Conservation (phyloP, 2,113 vertebrate species). For the Anguilla japonica region DNA sequence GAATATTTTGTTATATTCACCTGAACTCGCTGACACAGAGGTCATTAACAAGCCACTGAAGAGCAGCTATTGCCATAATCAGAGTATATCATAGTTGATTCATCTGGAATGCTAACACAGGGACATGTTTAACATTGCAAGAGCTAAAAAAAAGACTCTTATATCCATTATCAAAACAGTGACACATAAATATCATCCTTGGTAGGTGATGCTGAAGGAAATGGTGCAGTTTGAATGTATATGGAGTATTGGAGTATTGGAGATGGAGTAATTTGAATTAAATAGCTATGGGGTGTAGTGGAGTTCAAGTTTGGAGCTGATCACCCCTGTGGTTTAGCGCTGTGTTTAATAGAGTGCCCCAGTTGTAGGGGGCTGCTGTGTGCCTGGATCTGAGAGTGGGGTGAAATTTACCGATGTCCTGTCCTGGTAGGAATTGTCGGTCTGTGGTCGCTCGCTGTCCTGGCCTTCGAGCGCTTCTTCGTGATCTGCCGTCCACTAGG, state of each 20-base stretch:
- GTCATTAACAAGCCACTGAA: slow-evolving; percentile 48
- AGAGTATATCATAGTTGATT: slow-evolving; percentile 35
- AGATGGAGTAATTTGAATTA: no score
- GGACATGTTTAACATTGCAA: neutral
- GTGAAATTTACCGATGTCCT: neutral
- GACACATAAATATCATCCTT: neutral
- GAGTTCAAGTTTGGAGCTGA: no score
- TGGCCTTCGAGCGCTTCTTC: slow-evolving; percentile 82
- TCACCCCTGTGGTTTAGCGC: no score
- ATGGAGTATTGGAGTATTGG: no score
- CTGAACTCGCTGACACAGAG: no score
- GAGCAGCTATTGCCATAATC: slow-evolving; percentile 55
- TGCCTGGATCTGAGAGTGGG: neutral
- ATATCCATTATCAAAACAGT: neutral
- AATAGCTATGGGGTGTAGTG: no score
- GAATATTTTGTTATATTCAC: no score
- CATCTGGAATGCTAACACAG: slow-evolving; percentile 24
- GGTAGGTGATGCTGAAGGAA: neutral
- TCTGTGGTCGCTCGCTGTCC: slow-evolving; percentile 83
- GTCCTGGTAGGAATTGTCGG: slow-evolving; percentile 78
- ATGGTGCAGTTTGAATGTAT: neutral
- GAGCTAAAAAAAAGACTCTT: neutral
- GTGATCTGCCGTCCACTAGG: slow-evolving; percentile 80
- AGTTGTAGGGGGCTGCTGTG: neutral
- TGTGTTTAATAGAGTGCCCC: no score